Evolutionary conservation across 1,140 invertebrate species (phyloP), one percentile per base, ranked within the genome.

Genomic region (Hylyphantes graminicola): DNA sequence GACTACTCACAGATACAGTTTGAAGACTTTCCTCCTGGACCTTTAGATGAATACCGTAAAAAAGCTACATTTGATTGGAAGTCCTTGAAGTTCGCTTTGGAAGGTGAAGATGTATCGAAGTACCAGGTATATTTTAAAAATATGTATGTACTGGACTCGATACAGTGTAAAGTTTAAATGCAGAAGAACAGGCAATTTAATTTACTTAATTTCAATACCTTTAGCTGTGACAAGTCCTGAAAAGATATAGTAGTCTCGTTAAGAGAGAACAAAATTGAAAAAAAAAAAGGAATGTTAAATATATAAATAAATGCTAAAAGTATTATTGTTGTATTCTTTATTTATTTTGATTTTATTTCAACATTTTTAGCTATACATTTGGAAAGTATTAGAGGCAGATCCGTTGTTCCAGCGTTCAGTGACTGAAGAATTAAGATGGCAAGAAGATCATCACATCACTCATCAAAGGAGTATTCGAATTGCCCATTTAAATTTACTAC

Each of bases 21-120:
- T 19, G 68, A 77, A 19, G 92, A 93, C 86, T 91, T 94, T 80
- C 93, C 93, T 2, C 89, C 89, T 19, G 94, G 95, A 73, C 94
- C 95, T 8, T 89, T 96, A 68, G 93, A 94, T 88, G 88, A 87
- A 7, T 95, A 95, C 89, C 92, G 95, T 87, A 93, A 93, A 87
- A 91, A 90, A 81, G 93, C 94, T 7, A 92, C 93, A 7, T 96
- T 96, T 88, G 92, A 95, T 88, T 96, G 95, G 95, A 95, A 94
- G 89, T 90, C 92, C 85, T 91, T 96, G 89, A 93, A 93, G 86
- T 87, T 94, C 61, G 92, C 94, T 74, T 90, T 96, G 65, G 94
- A 96, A 87, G 93, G 93, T 84, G 92, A 94, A 87, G 91, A 94
- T 72, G 89, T 93, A 67, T 89, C 95, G 35, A 92, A 92, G 89